Evolutionary conservation across 2,113 vertebrate species (phyloP).

Genomic region (Corythaixoides concolor): DNA sequence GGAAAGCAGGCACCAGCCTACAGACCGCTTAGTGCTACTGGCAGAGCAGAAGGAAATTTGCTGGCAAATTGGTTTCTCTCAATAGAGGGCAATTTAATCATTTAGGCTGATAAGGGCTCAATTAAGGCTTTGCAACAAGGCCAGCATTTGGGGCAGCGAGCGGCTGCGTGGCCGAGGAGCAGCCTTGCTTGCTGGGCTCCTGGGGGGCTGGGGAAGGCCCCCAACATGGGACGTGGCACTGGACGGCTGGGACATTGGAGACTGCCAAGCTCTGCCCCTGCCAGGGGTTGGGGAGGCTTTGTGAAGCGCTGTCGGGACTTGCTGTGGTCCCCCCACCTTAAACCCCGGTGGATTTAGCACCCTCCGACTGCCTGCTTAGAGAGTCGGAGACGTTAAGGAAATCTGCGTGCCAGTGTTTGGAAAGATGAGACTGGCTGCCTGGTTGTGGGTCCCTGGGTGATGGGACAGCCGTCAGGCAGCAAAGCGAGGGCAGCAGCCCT

Average conservation of each 20-base stretch:
- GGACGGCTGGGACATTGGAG: neutral
- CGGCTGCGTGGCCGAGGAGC: neutral
- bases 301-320: neutral
- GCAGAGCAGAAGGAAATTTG: neutral
- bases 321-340: accelerated
- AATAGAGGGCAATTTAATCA: neutral
- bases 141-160: neutral
- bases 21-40: neutral
- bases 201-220: neutral
- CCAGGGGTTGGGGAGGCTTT: neutral
- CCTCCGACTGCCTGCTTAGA: neutral
- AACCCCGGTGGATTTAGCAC: neutral
- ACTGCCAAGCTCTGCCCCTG: neutral
- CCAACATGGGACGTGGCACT: accelerated
- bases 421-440: neutral
- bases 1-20: neutral
- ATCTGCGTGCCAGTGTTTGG: neutral
- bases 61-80: constrained; percentile 32
- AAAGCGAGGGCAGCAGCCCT: neutral
- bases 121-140: neutral
- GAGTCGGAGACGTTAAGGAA: neutral
- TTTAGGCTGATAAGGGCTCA: neutral
- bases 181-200: neutral
- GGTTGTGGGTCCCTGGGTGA: neutral
- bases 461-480: neutral